phyloP scores from a whole-genome alignment of 2,797 vertebrate genomes.

The Euphonia xanthogaster region DNA sequence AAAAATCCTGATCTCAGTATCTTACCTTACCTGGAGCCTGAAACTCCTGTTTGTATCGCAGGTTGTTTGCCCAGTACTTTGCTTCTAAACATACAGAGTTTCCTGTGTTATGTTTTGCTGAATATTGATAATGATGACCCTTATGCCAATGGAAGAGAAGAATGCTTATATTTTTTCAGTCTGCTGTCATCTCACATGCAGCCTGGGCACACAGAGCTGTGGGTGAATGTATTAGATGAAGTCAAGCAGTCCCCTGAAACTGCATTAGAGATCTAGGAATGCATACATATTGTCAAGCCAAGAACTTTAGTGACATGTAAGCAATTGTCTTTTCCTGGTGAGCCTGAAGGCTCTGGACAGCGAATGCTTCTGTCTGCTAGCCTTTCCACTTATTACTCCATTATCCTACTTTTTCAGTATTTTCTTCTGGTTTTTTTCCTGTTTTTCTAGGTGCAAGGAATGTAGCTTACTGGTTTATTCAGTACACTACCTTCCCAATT shows the following conservation, averaged over 20 bases:
- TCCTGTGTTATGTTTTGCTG: not conserved
- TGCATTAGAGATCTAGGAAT: not conserved
- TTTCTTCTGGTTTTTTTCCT: not conserved
- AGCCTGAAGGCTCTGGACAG: not conserved
- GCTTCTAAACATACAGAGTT: not conserved
- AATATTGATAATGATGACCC: not conserved
- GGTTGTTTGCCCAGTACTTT: not conserved
- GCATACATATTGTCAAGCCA: not conserved
- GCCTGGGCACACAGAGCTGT: not conserved
- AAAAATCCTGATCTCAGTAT: not conserved
- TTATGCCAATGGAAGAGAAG: not conserved
- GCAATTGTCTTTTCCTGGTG: not conserved
- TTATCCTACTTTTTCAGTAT: not conserved
- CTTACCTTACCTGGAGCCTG: not conserved
- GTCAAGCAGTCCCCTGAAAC: not conserved
- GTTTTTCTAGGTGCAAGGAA: not conserved
- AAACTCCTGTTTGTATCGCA: not conserved
- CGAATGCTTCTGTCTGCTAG: not conserved
- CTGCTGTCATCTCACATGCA: conserved; percentile 1
- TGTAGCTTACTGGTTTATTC: not conserved
- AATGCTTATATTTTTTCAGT: not conserved
- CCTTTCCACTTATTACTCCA: not conserved
- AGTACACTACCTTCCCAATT: not conserved
- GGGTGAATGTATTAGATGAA: not conserved
- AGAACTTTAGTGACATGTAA: not conserved